A percentile compares a stretch with the other conserved stretches of the same genome.
phyloP scores from a whole-genome alignment of 1,140 invertebrate genomes.

The Meloidogyne chitwoodi region DNA sequence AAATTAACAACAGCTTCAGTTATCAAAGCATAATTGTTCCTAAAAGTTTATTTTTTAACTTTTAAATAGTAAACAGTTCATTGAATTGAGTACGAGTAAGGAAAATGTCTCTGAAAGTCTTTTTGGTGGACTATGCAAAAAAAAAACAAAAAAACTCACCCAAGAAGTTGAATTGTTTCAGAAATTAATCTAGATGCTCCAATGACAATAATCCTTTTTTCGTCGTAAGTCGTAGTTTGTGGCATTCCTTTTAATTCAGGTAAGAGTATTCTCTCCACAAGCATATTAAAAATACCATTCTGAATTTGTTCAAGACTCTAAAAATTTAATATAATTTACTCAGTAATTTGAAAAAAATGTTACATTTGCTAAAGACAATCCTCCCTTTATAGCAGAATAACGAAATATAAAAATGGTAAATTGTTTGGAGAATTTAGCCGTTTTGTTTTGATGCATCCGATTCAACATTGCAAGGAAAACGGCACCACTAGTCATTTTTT shows the following conservation, averaged over 20 bases:
- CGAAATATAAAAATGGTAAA: conserved; percentile 35
- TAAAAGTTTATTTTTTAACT: conserved; percentile 1
- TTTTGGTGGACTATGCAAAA: neutral
- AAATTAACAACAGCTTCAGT: conserved; percentile 23
- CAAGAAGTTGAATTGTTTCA: conserved; percentile 21
- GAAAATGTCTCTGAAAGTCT: neutral
- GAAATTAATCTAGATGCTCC: conserved; percentile 20
- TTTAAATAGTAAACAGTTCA: too few species aligned
- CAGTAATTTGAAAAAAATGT: neutral
- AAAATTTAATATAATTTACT: conserved; percentile 7
- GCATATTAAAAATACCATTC: conserved; percentile 34
- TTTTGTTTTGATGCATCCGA: conserved; percentile 33
- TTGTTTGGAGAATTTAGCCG: conserved; percentile 25
- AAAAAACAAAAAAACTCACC: conserved; percentile 6
- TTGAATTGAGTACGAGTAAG: conserved; percentile 1
- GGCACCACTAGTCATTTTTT: conserved; percentile 19
- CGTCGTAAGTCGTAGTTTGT: conserved; percentile 34
- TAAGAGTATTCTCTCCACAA: conserved; percentile 36
- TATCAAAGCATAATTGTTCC: conserved; percentile 10
- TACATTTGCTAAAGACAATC: conserved; percentile 22
- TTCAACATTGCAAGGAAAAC: conserved; percentile 40
- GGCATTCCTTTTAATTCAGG: conserved; percentile 35
- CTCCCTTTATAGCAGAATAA: conserved; percentile 34
- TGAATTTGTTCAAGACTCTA: conserved; percentile 35
- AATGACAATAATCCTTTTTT: conserved; percentile 32